Conservation (phyloP, 2,797 vertebrate genomes). For the Anabas testudineus region DNA sequence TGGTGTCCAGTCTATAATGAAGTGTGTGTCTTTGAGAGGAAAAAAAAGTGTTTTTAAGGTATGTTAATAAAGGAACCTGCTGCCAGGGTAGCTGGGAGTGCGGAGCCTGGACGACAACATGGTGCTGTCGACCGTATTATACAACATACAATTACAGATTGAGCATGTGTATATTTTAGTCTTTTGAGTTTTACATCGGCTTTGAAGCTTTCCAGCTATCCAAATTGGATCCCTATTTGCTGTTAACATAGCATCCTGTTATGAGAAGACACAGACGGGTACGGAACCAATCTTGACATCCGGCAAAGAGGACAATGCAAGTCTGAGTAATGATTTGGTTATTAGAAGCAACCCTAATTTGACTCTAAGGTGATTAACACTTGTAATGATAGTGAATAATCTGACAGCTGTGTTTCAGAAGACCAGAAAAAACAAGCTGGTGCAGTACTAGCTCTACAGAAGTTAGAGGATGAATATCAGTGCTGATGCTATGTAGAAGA, state of each 20-base stretch:
- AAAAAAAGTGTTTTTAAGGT: background rate
- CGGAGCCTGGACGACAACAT: too few relatives aligned
- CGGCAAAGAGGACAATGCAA: conserved; percentile 1
- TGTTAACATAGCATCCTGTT: background rate
- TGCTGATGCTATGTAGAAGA: conserved; percentile 24
- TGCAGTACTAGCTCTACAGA: background rate
- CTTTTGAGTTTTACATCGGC: too few relatives aligned
- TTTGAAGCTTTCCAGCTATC: conserved; percentile 1
- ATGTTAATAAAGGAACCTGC: too few relatives aligned
- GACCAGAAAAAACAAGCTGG: too few relatives aligned
- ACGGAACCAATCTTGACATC: conserved; percentile 1
- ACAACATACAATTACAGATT: background rate
- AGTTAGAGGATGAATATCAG: conserved; percentile 19
- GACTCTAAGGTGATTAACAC: conserved; percentile 12
- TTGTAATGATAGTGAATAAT: background rate
- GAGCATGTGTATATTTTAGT: background rate
- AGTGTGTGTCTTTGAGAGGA: background rate
- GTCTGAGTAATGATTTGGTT: conserved; percentile 32
- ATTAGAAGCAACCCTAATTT: conserved; percentile 15
- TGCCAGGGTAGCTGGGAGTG: too few relatives aligned
- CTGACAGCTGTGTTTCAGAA: background rate
- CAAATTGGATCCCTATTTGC: background rate
- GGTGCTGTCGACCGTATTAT: background rate
- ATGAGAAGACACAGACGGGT: too few relatives aligned
- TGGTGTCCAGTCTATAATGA: background rate